phyloP scores from a whole-genome alignment of 2,797 vertebrate species.

The Chelmon rostratus region DNA sequence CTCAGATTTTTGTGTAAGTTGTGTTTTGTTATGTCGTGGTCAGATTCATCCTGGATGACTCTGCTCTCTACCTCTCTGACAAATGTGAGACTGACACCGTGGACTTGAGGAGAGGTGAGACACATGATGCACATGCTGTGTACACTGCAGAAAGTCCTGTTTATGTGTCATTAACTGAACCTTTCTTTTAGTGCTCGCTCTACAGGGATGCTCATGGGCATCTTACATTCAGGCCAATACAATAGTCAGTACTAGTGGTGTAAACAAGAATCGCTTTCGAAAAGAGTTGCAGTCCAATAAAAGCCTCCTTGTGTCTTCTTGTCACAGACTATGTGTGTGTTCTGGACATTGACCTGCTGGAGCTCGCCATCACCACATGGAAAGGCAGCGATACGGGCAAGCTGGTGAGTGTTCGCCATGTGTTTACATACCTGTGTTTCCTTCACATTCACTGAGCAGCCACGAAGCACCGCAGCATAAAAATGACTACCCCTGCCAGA shows the following conservation, averaged over 20 bases:
- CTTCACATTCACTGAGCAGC: slow-evolving; percentile 13
- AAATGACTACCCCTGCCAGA: slow-evolving; percentile 1
- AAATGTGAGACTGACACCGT: slow-evolving; percentile 91
- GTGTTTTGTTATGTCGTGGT: slow-evolving; percentile 14
- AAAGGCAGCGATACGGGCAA: slow-evolving; percentile 89
- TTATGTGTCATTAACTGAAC: not conserved
- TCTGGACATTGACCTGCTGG: slow-evolving; percentile 93
- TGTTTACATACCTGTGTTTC: slow-evolving; percentile 31
- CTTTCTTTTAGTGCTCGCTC: not conserved
- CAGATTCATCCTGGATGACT: slow-evolving; percentile 96
- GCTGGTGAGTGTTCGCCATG: slow-evolving; percentile 81
- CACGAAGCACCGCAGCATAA: not conserved
- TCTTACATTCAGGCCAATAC: too few relatives aligned
- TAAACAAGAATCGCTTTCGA: not conserved
- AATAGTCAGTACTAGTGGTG: not conserved
- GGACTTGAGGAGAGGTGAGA: slow-evolving; percentile 91
- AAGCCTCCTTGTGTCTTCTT: slow-evolving; percentile 7
- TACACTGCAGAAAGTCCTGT: not conserved
- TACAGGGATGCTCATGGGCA: too few relatives aligned
- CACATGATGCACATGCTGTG: not conserved
- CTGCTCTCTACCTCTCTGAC: slow-evolving; percentile 94
- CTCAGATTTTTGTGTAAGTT: slow-evolving; percentile 1
- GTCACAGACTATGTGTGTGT: slow-evolving; percentile 92
- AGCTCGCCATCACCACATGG: slow-evolving; percentile 95
- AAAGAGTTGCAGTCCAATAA: not conserved